phyloP scores from a whole-genome alignment of 2,888 invertebrate genomes.

The Syrista parreyssii region DNA sequence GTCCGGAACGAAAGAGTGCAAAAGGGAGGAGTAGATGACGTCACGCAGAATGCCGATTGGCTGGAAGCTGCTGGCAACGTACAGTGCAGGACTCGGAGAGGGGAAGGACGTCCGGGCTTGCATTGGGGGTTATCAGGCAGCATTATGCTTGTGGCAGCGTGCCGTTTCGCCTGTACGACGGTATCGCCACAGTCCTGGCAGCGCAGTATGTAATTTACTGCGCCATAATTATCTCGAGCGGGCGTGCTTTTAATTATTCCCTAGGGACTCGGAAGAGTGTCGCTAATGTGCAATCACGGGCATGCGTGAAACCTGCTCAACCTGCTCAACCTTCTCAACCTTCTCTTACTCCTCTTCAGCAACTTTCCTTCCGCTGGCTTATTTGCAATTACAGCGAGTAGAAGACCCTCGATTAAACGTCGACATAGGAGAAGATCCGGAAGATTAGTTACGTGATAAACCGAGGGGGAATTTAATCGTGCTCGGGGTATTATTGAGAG shows the following conservation, averaged over 20 bases:
- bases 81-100: slow-evolving; percentile 5
- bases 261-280: slow-evolving; percentile 9
- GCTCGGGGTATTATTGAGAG: slow-evolving; percentile 17
- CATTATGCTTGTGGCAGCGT: slow-evolving; percentile 34
- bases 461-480: slow-evolving; percentile 13
- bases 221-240: slow-evolving; percentile 38
- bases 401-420: too few relatives aligned
- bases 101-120: slow-evolving; percentile 21
- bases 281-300: background rate
- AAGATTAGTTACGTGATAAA: slow-evolving; percentile 19
- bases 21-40: background rate
- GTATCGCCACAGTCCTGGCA: slow-evolving; percentile 12
- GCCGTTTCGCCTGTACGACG: slow-evolving; percentile 26
- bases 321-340: too few relatives aligned
- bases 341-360: too few relatives aligned
- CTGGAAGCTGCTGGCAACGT: background rate
- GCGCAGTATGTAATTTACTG: slow-evolving; percentile 32
- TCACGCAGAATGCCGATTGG: background rate
- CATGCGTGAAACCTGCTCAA: too few relatives aligned
- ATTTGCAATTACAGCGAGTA: too few relatives aligned
- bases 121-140: slow-evolving; percentile 37
- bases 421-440: background rate
- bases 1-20: too few relatives aligned
- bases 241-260: slow-evolving; percentile 42
- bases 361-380: too few relatives aligned